phyloP scores from a whole-genome alignment of 1,140 invertebrate species.

The Brachionus rotundiformis region DNA sequence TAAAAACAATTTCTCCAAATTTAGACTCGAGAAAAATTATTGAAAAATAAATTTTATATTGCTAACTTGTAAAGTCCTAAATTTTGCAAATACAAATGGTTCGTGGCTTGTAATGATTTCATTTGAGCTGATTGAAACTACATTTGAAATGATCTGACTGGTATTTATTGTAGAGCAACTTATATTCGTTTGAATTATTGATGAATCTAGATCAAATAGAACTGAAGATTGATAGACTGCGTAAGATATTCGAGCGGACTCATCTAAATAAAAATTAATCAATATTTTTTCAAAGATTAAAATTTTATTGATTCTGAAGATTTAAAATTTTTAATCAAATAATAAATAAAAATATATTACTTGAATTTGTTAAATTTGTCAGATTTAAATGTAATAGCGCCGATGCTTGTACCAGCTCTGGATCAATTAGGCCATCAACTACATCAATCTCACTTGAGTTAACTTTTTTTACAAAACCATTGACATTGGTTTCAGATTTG shows the following conservation, averaged over 20 bases:
- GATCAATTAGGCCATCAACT: not conserved
- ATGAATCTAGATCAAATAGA: constrained; percentile 46
- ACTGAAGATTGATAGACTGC: constrained; percentile 13
- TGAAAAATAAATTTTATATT: too few species aligned
- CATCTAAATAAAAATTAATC: not conserved
- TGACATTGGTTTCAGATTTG: not conserved
- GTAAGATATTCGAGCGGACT: not conserved
- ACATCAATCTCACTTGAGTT: not conserved
- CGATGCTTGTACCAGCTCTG: not conserved
- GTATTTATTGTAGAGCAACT: constrained; percentile 10
- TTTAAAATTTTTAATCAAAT: too few species aligned
- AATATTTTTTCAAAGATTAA: too few species aligned
- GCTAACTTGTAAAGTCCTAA: not conserved
- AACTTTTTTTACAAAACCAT: constrained; percentile 34
- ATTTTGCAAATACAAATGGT: constrained; percentile 28
- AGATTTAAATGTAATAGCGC: not conserved
- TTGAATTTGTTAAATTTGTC: not conserved
- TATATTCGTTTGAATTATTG: not conserved
- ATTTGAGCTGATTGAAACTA: constrained; percentile 41
- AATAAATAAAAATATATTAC: not conserved
- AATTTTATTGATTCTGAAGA: too few species aligned
- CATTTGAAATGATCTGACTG: constrained; percentile 33
- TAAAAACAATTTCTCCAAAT: too few species aligned
- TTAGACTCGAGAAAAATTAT: too few species aligned
- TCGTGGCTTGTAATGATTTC: not conserved